Evolutionary conservation across 2,888 invertebrate genomes (phyloP).

Genomic region (Aphidoletes aphidimyza): DNA sequence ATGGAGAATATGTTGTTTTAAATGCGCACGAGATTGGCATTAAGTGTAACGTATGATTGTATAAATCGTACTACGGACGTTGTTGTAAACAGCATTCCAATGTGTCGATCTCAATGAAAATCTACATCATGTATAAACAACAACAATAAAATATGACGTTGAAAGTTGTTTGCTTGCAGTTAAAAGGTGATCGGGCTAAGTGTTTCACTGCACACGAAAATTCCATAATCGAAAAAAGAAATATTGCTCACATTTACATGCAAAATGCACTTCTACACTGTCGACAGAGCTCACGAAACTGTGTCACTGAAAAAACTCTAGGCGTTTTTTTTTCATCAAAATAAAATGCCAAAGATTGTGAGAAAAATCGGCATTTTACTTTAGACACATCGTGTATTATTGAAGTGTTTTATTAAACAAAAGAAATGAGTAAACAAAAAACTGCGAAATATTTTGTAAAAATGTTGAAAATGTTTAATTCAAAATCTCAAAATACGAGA

Average conservation of each 20-base stretch:
- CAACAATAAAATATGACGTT: too few relatives aligned
- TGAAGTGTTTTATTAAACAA: not conserved
- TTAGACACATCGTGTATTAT: not conserved
- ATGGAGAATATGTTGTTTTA: slow-evolving; percentile 9
- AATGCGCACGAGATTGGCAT: slow-evolving; percentile 48
- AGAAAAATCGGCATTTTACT: not conserved
- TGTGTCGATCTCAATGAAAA: not conserved
- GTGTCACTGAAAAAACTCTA: not conserved
- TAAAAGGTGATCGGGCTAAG: not conserved
- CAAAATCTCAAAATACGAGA: not conserved
- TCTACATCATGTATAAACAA: not conserved
- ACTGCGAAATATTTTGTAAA: not conserved
- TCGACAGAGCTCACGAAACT: slow-evolving; percentile 41
- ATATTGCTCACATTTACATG: not conserved
- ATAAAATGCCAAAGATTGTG: not conserved
- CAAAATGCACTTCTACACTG: not conserved
- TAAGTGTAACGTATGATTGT: slow-evolving; percentile 20
- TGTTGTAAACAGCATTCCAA: not conserved
- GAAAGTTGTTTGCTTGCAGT: not conserved
- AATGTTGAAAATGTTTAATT: not conserved
- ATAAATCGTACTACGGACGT: too few relatives aligned
- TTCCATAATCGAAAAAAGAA: not conserved
- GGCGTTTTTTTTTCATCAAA: too few relatives aligned
- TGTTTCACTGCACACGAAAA: slow-evolving; percentile 1
- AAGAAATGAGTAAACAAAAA: not conserved